These are phyloP conservation scores for Actinemys pallida DNA, from an alignment of 2,113 vertebrate genomes.

Conservation along the genomic window DNA sequence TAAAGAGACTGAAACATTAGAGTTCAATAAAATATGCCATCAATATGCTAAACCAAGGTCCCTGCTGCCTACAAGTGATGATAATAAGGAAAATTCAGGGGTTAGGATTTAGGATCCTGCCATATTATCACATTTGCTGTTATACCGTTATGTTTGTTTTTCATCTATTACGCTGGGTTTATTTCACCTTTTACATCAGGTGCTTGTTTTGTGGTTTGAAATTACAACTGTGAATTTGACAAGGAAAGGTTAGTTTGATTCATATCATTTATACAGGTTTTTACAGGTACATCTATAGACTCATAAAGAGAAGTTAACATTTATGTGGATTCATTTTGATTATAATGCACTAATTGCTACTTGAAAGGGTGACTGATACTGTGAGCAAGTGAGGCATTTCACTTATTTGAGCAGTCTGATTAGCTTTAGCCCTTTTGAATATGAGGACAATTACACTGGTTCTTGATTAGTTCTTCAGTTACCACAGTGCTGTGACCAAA, in stretches of 20 bases:
- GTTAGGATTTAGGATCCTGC: neutral
- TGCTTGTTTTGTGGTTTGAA: neutral
- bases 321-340: neutral
- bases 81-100: neutral
- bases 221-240: neutral
- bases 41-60: neutral
- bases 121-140: neutral
- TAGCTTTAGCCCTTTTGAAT: conserved; percentile 2
- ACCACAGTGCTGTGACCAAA: neutral
- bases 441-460: neutral
- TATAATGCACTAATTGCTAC: neutral
- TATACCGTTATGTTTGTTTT: neutral
- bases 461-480: conserved; percentile 30
- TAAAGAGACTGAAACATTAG: neutral
- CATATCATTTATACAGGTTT: neutral
- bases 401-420: neutral
- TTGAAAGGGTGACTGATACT: neutral
- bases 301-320: neutral
- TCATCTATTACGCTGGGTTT: neutral
- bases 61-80: neutral
- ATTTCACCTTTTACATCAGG: neutral
- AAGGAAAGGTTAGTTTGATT: neutral
- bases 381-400: neutral
- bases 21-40: neutral
- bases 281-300: neutral